Percentiles rank a stretch among this genome's conserved stretches.
Evolutionary conservation across 2,888 invertebrate species (phyloP).

Genomic region (Silvanus unidentatus): DNA sequence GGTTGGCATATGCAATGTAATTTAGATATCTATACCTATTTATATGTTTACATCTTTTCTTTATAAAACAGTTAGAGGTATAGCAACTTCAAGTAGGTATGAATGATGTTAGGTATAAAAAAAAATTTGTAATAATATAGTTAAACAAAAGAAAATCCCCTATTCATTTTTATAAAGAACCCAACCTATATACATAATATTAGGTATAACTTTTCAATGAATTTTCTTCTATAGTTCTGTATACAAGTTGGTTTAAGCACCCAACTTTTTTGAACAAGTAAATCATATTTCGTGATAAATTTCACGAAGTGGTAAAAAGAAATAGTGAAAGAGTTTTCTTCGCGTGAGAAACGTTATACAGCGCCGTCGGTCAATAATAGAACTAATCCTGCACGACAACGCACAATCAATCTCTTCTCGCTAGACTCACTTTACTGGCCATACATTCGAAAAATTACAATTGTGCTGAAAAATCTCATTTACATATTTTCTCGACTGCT

Average conservation of each 20-base stretch:
- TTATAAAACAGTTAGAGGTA: too few species aligned
- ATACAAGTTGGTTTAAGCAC: constrained; percentile 10
- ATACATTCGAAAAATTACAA: constrained; percentile 11
- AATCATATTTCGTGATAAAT: constrained; percentile 38
- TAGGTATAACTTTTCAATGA: too few species aligned
- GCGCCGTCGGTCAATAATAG: constrained; percentile 32
- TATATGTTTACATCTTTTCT: too few species aligned
- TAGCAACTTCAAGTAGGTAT: too few species aligned
- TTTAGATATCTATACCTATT: too few species aligned
- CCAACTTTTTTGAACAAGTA: constrained; percentile 25
- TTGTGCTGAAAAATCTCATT: constrained; percentile 3
- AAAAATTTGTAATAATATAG: too few species aligned
- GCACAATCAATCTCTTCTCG: constrained; percentile 35
- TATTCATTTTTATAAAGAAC: too few species aligned
- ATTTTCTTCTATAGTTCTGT: neutral
- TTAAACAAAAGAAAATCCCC: too few species aligned
- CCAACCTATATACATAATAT: too few species aligned
- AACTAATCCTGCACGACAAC: constrained; percentile 37
- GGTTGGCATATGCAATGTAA: too few species aligned
- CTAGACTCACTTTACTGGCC: constrained; percentile 11
- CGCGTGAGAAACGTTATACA: constrained; percentile 33
- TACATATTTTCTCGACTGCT: neutral
- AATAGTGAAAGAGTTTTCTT: constrained; percentile 27
- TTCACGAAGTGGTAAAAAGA: constrained; percentile 34
- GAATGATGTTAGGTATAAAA: too few species aligned